A percentile compares a stretch with the other conserved stretches of the same genome.
Conservation (phyloP, 2,888 invertebrate species). For the Chrysotoxum bicinctum region DNA sequence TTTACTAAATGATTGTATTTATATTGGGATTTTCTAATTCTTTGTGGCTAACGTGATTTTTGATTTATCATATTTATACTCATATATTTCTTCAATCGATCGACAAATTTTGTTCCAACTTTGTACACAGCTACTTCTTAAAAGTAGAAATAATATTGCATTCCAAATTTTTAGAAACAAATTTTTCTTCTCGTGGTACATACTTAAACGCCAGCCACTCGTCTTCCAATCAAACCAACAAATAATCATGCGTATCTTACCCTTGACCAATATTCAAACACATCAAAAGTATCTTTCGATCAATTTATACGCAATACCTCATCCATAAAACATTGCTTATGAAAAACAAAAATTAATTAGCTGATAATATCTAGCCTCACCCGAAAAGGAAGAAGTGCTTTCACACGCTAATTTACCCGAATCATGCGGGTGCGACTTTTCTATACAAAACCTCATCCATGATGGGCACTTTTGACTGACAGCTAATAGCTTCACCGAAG, state of each 20-base stretch:
- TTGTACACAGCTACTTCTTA: no score
- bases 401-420: constrained; percentile 33
- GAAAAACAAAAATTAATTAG: constrained; percentile 29
- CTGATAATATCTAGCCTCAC: constrained; percentile 16
- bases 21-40: no score
- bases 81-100: no score
- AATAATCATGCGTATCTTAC: background rate
- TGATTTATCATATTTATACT: no score
- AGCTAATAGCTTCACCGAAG: constrained; percentile 12
- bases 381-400: constrained; percentile 16
- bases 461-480: constrained; percentile 45
- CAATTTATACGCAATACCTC: constrained; percentile 2
- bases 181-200: no score
- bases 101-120: no score
- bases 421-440: constrained; percentile 39
- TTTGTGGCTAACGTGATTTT: no score
- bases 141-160: no score
- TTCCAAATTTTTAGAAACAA: no score
- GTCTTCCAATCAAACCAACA: background rate
- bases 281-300: constrained; percentile 1
- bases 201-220: background rate
- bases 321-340: constrained; percentile 1
- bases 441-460: background rate
- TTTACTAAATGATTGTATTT: no score
- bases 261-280: constrained; percentile 35